Percentiles rank a stretch among this genome's conserved stretches.
These are phyloP conservation scores for Perccottus glenii DNA, from an alignment of 2,113 vertebrate genomes.

Conservation along the genomic window DNA sequence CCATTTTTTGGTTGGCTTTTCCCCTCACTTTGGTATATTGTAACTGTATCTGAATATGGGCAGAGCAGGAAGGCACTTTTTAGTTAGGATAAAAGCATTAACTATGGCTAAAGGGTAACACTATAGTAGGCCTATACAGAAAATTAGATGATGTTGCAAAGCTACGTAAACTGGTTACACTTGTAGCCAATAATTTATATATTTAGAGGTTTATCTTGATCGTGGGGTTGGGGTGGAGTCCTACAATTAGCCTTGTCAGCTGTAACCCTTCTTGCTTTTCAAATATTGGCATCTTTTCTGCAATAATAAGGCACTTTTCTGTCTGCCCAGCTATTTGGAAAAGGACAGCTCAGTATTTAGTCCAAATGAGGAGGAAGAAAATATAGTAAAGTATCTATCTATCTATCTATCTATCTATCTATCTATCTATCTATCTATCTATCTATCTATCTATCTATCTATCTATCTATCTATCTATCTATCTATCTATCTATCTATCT, in stretches of 20 bases:
- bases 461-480: too few species aligned
- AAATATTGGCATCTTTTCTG: slow-evolving; percentile 28
- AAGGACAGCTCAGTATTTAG: slow-evolving; percentile 3
- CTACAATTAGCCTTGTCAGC: slow-evolving; percentile 15
- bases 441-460: too few species aligned
- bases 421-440: too few species aligned
- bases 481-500: too few species aligned
- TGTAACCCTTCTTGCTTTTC: slow-evolving; percentile 1
- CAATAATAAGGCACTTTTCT: slow-evolving; percentile 26
- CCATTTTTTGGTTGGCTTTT: slow-evolving; percentile 10
- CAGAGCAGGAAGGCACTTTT: neutral
- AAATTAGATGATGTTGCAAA: too few species aligned
- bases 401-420: too few species aligned
- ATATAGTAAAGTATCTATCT: too few species aligned
- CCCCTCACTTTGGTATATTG: neutral
- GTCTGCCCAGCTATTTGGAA: neutral
- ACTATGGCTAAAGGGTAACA: too few species aligned
- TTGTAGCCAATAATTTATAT: too few species aligned
- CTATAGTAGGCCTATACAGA: too few species aligned
- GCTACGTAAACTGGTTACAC: too few species aligned
- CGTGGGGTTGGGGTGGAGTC: neutral
- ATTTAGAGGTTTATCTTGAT: neutral
- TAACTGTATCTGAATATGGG: neutral
- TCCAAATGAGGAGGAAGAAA: neutral
- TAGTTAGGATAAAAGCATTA: neutral